Percentiles rank a stretch among this genome's conserved stretches.
Evolutionary conservation across 2,888 invertebrate species (phyloP).

Genomic region (Catocala fraxini): DNA sequence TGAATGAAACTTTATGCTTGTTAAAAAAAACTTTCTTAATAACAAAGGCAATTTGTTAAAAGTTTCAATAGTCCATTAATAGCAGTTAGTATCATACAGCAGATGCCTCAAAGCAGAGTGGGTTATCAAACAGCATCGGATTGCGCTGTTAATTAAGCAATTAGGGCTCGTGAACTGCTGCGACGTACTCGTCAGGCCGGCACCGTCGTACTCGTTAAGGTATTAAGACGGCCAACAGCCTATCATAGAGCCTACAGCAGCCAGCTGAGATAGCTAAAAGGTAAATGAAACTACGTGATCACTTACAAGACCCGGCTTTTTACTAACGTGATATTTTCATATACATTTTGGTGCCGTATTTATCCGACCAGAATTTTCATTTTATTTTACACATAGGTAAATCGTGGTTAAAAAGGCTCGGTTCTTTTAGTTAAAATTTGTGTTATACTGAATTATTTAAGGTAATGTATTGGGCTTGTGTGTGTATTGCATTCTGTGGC

Average conservation of each 20-base stretch:
- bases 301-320: slow-evolving; percentile 15
- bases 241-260: slow-evolving; percentile 52
- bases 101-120: slow-evolving; percentile 43
- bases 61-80: slow-evolving; percentile 51
- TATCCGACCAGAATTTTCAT: background rate
- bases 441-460: background rate
- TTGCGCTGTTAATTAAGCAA: slow-evolving; percentile 74
- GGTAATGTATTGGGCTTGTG: slow-evolving; percentile 27
- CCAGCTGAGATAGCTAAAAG: slow-evolving; percentile 21
- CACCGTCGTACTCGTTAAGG: slow-evolving; percentile 64
- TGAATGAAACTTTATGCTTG: too few species aligned
- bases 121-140: slow-evolving; percentile 55
- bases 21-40: background rate
- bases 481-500: slow-evolving; percentile 32
- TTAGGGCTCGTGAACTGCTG: slow-evolving; percentile 65
- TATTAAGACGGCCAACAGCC: slow-evolving; percentile 57
- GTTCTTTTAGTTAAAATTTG: slow-evolving; percentile 14
- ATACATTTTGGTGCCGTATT: background rate
- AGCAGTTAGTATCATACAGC: slow-evolving; percentile 43
- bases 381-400: background rate
- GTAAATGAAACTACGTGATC: slow-evolving; percentile 25
- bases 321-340: slow-evolving; percentile 4
- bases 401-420: slow-evolving; percentile 5
- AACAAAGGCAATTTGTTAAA: slow-evolving; percentile 21
- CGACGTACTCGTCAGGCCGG: slow-evolving; percentile 48